phyloP scores from a whole-genome alignment of 2,888 invertebrate genomes.

The Pollenia griseotomentosa region DNA sequence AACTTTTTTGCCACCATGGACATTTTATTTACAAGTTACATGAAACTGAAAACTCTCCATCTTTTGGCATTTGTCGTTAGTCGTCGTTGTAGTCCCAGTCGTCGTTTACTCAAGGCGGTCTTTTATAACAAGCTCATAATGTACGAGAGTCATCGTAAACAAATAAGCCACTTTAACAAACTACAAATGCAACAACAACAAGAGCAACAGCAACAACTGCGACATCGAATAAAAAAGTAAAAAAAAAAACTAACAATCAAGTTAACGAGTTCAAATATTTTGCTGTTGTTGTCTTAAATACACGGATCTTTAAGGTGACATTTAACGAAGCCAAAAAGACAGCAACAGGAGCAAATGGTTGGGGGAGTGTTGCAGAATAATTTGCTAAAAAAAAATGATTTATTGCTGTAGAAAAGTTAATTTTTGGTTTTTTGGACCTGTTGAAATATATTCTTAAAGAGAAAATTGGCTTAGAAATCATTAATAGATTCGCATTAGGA shows the following conservation, averaged over 20 bases:
- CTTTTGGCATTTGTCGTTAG: conserved; percentile 61
- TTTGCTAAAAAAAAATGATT: conserved; percentile 36
- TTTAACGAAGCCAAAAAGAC: conserved; percentile 21
- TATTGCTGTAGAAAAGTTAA: not conserved
- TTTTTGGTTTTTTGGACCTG: not conserved
- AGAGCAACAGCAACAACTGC: conserved; percentile 7
- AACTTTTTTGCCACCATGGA: conserved; percentile 71
- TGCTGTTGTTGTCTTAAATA: conserved; percentile 64
- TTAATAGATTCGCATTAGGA: no score
- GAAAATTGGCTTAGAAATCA: no score
- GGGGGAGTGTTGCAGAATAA: conserved; percentile 27
- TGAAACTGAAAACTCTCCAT: conserved; percentile 66
- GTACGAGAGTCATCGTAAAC: conserved; percentile 70
- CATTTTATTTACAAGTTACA: conserved; percentile 70
- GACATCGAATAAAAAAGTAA: conserved; percentile 10
- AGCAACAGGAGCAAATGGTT: conserved; percentile 5
- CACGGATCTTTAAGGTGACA: conserved; percentile 66
- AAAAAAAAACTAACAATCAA: conserved; percentile 61
- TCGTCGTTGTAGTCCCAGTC: conserved; percentile 27
- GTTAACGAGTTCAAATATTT: conserved; percentile 71
- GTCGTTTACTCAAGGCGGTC: conserved; percentile 60
- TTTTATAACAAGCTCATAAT: conserved; percentile 68
- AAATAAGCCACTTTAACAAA: conserved; percentile 72
- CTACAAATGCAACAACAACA: conserved; percentile 31
- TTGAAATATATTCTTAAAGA: not conserved